Evolutionary conservation across 2,113 vertebrate species (phyloP).

Genomic region (Chaetorhynchus papuensis): DNA sequence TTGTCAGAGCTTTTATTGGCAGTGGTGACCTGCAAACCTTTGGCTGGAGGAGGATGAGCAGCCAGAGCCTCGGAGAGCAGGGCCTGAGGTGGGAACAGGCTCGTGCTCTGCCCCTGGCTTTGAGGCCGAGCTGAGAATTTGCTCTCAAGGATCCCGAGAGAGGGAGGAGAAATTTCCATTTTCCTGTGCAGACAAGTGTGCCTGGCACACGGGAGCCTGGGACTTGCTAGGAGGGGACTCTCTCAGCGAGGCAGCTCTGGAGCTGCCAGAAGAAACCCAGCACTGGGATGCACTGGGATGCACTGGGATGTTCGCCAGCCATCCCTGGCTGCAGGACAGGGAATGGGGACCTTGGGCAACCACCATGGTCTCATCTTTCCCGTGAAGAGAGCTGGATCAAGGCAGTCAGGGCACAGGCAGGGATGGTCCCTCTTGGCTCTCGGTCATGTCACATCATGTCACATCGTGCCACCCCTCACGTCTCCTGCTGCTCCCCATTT

Average conservation of each 20-base stretch:
- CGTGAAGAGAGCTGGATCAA: accelerated
- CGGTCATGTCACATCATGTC: not conserved
- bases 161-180: not conserved
- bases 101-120: not conserved
- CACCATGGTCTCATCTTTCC: accelerated
- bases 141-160: not conserved
- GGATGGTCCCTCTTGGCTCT: accelerated
- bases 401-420: not conserved
- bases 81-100: not conserved
- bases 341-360: not conserved
- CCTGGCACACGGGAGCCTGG: accelerated
- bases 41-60: not conserved
- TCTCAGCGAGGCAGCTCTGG: accelerated
- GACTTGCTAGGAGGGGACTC: not conserved
- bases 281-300: accelerated
- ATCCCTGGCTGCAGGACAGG: not conserved
- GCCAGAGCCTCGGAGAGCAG: accelerated
- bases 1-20: not conserved
- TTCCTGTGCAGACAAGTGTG: not conserved
- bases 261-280: not conserved
- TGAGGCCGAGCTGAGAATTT: not conserved
- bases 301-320: not conserved
- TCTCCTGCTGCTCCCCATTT: not conserved
- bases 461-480: not conserved
- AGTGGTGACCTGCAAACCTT: not conserved